Percentiles rank a stretch among this genome's conserved stretches.
Conservation (phyloP, 2,797 vertebrate species). For the Myioborus melanocephalus region DNA sequence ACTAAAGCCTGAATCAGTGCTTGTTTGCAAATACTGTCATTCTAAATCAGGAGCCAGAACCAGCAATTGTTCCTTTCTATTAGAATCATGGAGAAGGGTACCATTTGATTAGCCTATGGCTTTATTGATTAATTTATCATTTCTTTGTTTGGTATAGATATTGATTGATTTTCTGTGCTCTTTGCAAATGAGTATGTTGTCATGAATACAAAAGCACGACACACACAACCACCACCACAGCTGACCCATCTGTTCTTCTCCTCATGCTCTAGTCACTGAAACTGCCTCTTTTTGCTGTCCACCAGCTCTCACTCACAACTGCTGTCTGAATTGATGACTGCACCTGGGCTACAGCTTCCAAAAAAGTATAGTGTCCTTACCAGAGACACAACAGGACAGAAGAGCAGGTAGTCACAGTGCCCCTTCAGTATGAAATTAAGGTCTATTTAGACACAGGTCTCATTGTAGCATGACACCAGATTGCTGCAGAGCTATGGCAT, state of each 20-base stretch:
- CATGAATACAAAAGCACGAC: not conserved
- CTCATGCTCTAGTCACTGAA: not conserved
- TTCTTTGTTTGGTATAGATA: conserved; percentile 45
- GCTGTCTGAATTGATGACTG: not conserved
- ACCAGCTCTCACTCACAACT: not conserved
- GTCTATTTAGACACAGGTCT: not conserved
- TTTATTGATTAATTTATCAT: conserved; percentile 60
- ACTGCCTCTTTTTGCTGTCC: not conserved
- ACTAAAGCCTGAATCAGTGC: not conserved
- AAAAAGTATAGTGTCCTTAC: not conserved
- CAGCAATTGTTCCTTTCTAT: not conserved
- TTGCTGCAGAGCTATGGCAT: not conserved
- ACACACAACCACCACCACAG: not conserved
- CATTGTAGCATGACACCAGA: not conserved
- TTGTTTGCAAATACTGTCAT: conserved; percentile 16
- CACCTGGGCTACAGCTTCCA: not conserved
- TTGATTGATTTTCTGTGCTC: conserved; percentile 42
- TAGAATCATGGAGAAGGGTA: not conserved
- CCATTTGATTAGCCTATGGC: conserved; percentile 9
- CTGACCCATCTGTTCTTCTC: not conserved
- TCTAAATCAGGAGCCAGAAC: conserved; percentile 7
- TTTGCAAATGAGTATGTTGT: conserved; percentile 14
- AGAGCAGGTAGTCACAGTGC: not conserved
- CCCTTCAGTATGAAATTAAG: not conserved
- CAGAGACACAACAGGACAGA: not conserved